Percentiles rank a stretch among this genome's conserved stretches.
These are phyloP conservation scores for Megastigmus dorsalis DNA, from an alignment of 2,888 invertebrate genomes.

Conservation along the genomic window DNA sequence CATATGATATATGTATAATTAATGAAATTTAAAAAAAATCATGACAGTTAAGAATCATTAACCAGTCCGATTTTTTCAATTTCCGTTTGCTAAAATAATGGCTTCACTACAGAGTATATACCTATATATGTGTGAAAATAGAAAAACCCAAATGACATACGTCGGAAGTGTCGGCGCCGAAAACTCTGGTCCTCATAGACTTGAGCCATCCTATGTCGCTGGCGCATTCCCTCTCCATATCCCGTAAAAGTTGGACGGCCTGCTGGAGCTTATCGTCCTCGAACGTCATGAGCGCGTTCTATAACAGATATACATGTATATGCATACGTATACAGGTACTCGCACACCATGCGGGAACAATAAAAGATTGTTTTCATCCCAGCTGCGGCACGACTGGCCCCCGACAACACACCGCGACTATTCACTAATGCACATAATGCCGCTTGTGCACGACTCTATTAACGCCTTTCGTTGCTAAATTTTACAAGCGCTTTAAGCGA, in stretches of 20 bases:
- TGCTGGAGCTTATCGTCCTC: slow-evolving; percentile 80
- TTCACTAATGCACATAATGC: background rate
- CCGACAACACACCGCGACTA: background rate
- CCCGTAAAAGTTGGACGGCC: slow-evolving; percentile 77
- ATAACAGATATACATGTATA: slow-evolving; percentile 57
- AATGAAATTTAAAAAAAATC: no score
- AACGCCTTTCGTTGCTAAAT: no score
- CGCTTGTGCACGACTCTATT: no score
- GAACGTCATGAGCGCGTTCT: slow-evolving; percentile 83
- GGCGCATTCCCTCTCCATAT: slow-evolving; percentile 79
- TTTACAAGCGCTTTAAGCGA: no score
- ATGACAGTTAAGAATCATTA: background rate
- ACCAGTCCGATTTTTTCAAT: background rate
- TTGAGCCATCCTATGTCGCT: slow-evolving; percentile 77
- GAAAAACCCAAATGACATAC: slow-evolving; percentile 58
- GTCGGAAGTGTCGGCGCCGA: slow-evolving; percentile 67
- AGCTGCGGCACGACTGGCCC: background rate
- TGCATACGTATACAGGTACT: background rate
- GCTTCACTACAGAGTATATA: no score
- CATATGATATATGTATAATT: no score
- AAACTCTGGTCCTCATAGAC: slow-evolving; percentile 76
- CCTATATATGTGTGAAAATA: no score
- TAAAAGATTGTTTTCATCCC: slow-evolving; percentile 1
- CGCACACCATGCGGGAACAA: slow-evolving; percentile 3
- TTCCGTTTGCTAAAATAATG: no score